Evolutionary conservation across 2,113 vertebrate species (phyloP), one percentile per base, ranked within the genome.

Genomic region (Heteronetta atricapilla): DNA sequence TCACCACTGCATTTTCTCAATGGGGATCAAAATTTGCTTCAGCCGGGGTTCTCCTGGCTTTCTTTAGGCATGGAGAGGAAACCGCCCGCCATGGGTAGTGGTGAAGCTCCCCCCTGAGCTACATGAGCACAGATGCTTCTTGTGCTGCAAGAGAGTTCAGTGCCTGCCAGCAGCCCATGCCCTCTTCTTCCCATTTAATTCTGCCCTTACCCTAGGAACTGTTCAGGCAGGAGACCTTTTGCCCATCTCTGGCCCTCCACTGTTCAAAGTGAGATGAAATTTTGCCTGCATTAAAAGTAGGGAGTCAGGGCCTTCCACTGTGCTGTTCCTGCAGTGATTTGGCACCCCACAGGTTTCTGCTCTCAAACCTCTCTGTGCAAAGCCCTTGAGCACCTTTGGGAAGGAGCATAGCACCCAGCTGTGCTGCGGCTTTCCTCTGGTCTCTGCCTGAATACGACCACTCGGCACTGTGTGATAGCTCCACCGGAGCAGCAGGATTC

Each of bases 351-450:
- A 4, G 34, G 0, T 23, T 72, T 22, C 63, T 80, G n/a, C 16
- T 31, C 0, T 29, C 14, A 5, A 76, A 42, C 2, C 31, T 40
- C 52, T 48, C 52, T 0, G 0, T 17, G 58, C 42, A 33, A 46
- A 86, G 25, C 22, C 36, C 33, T 55, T 68, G 19, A 20, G 9
- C 14, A 2, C 0, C 2, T 23, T 2, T 3, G 48, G 14, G 17
- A 44, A 15, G 31, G 26, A 40, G 8, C 0, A 1, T 4, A 22
- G 82, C 76, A 3, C 17, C 0, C 0, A 2, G 2, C 28, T 9
- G 31, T 34, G 34, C 44, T 67, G 63, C n/a, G 7, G n/a, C 26
- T 52, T 28, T 42, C 15, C 83, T 33, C 9, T 0, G 0, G 5
- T 16, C 0, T 4, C 34, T 29, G 72, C 59, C 67, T 50, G 2